Evolutionary conservation across 2,113 vertebrate genomes (phyloP).

Genomic region (Seriola quinqueradiata): DNA sequence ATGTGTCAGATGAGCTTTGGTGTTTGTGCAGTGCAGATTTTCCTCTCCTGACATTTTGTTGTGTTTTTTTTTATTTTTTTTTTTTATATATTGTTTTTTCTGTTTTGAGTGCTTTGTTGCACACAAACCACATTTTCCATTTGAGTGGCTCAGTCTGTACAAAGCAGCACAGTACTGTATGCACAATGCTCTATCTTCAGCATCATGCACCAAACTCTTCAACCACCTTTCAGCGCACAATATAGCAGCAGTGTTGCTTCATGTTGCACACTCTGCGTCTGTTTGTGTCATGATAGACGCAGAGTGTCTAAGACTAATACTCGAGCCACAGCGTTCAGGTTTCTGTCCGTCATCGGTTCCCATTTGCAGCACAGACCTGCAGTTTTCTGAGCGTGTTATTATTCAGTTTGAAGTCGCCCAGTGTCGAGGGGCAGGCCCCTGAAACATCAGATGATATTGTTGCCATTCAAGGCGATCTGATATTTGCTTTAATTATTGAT

Average conservation of each 20-base stretch:
- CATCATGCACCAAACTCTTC: background rate
- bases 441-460: constrained; percentile 42
- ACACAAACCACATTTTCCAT: constrained; percentile 69
- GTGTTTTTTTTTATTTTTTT: constrained; percentile 21
- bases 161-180: constrained; percentile 20
- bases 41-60: constrained; percentile 66
- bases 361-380: constrained; percentile 18
- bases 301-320: constrained; percentile 24
- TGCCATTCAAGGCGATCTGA: constrained; percentile 36
- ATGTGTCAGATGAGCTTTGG: constrained; percentile 65
- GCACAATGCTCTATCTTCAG: constrained; percentile 29
- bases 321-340: constrained; percentile 11
- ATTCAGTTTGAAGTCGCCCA: constrained; percentile 51
- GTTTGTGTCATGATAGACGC: constrained; percentile 17
- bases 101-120: constrained; percentile 56
- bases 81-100: constrained; percentile 31
- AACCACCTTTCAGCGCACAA: background rate
- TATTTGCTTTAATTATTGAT: constrained; percentile 70
- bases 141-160: constrained; percentile 44
- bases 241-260: background rate
- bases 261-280: constrained; percentile 13
- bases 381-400: constrained; percentile 11
- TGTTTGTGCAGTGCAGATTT: constrained; percentile 53
- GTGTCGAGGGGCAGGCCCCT: constrained; percentile 37
- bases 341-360: constrained; percentile 17